phyloP scores from a whole-genome alignment of 2,113 vertebrate genomes.

The Picathartes gymnocephalus region DNA sequence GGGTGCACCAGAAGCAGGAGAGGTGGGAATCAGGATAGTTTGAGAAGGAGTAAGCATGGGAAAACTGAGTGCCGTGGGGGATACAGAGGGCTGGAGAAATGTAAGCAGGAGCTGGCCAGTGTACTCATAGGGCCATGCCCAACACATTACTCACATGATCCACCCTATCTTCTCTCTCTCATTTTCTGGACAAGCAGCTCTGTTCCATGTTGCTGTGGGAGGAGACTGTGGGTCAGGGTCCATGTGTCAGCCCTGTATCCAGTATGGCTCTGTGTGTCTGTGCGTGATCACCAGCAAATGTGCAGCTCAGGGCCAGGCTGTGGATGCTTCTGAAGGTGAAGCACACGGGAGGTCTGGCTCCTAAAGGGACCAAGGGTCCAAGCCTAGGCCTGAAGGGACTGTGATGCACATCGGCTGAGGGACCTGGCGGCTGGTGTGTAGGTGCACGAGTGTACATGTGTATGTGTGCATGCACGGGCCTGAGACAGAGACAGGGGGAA shows the following conservation, averaged over 20 bases:
- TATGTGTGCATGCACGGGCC: not conserved
- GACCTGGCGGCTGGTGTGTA: not conserved
- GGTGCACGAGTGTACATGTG: accelerated
- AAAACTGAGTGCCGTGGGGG: not conserved
- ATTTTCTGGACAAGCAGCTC: accelerated
- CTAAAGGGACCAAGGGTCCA: not conserved
- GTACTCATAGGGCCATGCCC: accelerated
- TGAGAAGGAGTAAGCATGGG: not conserved
- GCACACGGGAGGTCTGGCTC: accelerated
- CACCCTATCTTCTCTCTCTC: not conserved
- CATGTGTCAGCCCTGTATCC: not conserved
- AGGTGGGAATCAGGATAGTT: not conserved
- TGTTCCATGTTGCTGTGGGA: not conserved
- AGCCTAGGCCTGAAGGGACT: not conserved
- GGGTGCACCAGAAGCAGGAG: not conserved
- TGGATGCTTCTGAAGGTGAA: not conserved
- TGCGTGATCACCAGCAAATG: not conserved
- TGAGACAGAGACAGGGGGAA: not conserved
- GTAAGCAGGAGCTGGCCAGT: not conserved
- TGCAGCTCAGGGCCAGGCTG: not conserved
- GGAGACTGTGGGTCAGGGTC: accelerated
- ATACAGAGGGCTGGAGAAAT: accelerated
- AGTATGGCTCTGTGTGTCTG: accelerated
- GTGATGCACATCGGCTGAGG: too few relatives aligned
- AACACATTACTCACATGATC: accelerated